These are phyloP conservation scores for Tadarida brasiliensis DNA, from an alignment of 2,797 vertebrate species.

Conservation along the genomic window DNA sequence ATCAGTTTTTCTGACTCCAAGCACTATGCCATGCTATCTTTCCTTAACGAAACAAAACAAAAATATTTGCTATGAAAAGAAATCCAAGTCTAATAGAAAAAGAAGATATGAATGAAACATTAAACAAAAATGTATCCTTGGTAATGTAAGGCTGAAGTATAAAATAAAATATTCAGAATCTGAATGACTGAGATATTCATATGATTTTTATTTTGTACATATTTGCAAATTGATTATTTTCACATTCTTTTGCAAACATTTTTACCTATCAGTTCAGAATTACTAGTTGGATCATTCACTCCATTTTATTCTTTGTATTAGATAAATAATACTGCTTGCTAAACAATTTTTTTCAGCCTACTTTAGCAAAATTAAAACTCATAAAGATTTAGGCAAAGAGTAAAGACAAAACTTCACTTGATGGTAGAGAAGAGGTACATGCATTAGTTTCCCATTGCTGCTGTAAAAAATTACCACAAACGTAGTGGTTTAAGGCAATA, in stretches of 20 bases:
- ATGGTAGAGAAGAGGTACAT: background rate
- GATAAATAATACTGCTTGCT: background rate
- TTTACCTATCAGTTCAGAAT: background rate
- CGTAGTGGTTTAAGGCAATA: background rate
- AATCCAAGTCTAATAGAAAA: background rate
- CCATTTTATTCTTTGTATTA: constrained; percentile 36
- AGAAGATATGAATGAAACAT: background rate
- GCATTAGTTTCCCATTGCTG: background rate
- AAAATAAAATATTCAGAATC: background rate
- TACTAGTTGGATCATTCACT: background rate
- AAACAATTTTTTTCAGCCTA: background rate
- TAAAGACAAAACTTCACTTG: background rate
- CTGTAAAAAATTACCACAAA: background rate
- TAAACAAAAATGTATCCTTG: background rate
- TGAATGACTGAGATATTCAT: background rate
- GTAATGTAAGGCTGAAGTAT: constrained; percentile 4
- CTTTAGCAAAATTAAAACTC: background rate
- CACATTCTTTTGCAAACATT: background rate
- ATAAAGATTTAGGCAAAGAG: background rate
- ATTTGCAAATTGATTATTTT: background rate
- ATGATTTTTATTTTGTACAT: background rate
- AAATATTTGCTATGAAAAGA: constrained; percentile 16
- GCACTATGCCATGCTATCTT: background rate
- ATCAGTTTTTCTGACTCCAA: background rate
- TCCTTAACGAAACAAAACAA: constrained; percentile 7